Evolutionary conservation across 2,797 vertebrate species (phyloP).

Genomic region (Mareca strepera): DNA sequence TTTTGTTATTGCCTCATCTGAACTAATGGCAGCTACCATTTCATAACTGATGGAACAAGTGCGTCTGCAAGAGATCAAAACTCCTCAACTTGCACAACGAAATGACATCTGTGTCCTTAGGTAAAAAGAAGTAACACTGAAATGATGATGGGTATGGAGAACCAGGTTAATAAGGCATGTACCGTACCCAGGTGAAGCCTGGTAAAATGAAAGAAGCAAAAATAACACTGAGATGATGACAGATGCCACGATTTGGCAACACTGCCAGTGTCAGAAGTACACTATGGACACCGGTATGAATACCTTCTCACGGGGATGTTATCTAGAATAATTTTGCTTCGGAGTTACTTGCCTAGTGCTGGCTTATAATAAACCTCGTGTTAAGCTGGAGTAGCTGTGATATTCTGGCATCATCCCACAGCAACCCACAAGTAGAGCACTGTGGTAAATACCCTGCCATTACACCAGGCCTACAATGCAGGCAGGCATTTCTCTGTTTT

Average conservation of each 20-base stretch:
- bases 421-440: not conserved
- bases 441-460: not conserved
- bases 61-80: not conserved
- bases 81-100: not conserved
- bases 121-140: not conserved
- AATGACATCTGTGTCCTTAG: not conserved
- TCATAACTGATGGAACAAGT: not conserved
- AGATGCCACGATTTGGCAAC: not conserved
- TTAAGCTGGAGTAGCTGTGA: not conserved
- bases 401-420: not conserved
- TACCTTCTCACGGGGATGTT: not conserved
- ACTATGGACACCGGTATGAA: not conserved
- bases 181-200: not conserved
- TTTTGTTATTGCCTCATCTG: not conserved
- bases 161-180: not conserved
- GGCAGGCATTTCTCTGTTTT: not conserved
- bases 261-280: not conserved
- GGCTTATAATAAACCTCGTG: not conserved
- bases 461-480: accelerated
- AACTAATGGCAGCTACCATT: not conserved
- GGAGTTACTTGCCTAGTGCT: not conserved
- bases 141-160: not conserved
- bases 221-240: not conserved
- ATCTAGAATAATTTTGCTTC: not conserved
- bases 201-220: not conserved